Evolutionary conservation across 2,797 vertebrate species (phyloP), one percentile per base, ranked within the genome.

Genomic region (Chanos chanos): DNA sequence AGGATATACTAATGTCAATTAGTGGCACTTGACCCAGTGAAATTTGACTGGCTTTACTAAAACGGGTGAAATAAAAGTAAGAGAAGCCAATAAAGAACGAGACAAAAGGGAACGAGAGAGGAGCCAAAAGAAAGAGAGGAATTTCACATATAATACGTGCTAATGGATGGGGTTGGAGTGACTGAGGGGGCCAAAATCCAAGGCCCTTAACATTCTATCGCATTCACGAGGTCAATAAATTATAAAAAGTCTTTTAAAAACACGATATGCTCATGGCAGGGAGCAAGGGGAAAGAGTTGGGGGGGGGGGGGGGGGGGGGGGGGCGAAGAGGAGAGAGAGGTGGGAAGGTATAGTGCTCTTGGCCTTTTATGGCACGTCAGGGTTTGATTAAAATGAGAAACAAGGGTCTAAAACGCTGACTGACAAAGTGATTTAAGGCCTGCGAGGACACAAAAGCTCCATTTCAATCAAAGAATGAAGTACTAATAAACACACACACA

Each of bases 381-480:
- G 82, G 86, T 89, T 87, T 87, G 82, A 90, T 88, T 90, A 87
- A 88, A 90, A 89, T 87, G 79, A 82, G 85, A 87, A 88, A 87
- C 86, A 89, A 88, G 89, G 83, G 83, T 86, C 83, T 87, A 89
- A 88, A 73, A 83, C 81, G 82, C 84, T 82, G 81, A 77, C 79
- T 85, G 84, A 88, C 86, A 84, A 8, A 64, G 68, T 85, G 87
- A 89, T 89, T 87, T 87, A 89, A 73, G 40, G 73, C 77, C 77
- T 12, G 61, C 70, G 70, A 84, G 81, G 50, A 66, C 84, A 82
- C 77, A 78, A 77, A 82, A 81, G 75, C 78, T 80, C 82, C 82
- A 82, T 80, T 89, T 87, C 88, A 91, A 90, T 90, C 86, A 89
- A 51, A 77, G 79, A 86, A 87, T 86, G 86, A 89, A 84, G 75